Percentiles rank a stretch among this genome's conserved stretches.
Evolutionary conservation across 2,113 vertebrate genomes (phyloP).

Genomic region (Micronycteris hirsuta): DNA sequence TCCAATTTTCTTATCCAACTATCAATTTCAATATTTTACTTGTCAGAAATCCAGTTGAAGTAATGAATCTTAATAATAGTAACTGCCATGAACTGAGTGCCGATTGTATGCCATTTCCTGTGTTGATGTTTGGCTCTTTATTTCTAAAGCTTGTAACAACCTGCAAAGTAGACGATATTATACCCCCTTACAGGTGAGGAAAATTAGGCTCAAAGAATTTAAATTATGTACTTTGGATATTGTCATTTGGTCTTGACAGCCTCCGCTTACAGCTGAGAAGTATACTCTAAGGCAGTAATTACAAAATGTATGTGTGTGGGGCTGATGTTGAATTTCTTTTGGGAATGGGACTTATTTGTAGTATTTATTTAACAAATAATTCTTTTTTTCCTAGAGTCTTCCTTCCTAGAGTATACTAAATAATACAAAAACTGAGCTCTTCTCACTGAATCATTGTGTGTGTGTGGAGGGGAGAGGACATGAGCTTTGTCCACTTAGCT

Average conservation of each 20-base stretch:
- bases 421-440: neutral
- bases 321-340: neutral
- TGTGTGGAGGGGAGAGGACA: neutral
- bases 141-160: neutral
- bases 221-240: neutral
- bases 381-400: neutral
- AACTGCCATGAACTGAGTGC: neutral
- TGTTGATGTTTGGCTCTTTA: neutral
- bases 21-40: neutral
- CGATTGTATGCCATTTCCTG: neutral
- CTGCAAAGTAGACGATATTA: neutral
- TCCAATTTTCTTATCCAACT: neutral
- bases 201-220: neutral
- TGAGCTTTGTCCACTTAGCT: neutral
- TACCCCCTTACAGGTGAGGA: neutral
- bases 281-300: neutral
- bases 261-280: neutral
- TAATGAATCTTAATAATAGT: neutral
- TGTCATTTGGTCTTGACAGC: neutral
- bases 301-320: neutral
- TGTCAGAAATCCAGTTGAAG: neutral
- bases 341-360: neutral
- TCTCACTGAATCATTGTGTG: neutral
- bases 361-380: neutral
- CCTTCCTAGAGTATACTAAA: neutral